Evolutionary conservation across 2,888 invertebrate genomes (phyloP).

Genomic region (Ctena decussata): DNA sequence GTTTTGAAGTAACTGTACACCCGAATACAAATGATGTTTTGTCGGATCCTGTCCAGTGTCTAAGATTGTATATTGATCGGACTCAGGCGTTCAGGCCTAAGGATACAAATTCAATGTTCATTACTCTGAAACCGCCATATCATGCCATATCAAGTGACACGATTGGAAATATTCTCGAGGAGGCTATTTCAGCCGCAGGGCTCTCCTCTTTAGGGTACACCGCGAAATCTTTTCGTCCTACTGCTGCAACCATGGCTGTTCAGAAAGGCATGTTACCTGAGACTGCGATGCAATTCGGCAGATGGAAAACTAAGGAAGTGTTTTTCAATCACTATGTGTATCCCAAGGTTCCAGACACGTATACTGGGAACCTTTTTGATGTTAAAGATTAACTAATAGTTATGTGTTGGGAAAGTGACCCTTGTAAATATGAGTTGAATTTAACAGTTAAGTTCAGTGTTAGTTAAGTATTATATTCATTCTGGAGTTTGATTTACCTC

Average conservation of each 20-base stretch:
- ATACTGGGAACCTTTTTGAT: constrained; percentile 12
- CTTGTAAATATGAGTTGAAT: neutral
- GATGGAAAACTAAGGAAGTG: constrained; percentile 24
- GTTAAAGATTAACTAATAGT: neutral
- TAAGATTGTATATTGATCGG: constrained; percentile 4
- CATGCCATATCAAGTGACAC: constrained; percentile 11
- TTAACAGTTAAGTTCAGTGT: neutral
- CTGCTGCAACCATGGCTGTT: constrained; percentile 1
- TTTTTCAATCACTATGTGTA: constrained; percentile 27
- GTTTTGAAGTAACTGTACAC: constrained; percentile 21
- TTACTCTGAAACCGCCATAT: constrained; percentile 22
- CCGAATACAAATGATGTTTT: neutral
- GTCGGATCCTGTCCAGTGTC: constrained; percentile 6
- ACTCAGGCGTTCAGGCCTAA: constrained; percentile 3
- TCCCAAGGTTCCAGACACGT: neutral
- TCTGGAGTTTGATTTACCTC: neutral
- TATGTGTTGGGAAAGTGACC: neutral
- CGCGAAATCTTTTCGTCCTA: constrained; percentile 25
- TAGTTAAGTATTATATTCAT: neutral
- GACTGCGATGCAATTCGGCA: constrained; percentile 16
- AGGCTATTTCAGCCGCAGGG: constrained; percentile 4
- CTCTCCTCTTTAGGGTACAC: neutral
- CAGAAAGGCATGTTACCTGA: neutral
- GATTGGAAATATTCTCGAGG: constrained; percentile 16
- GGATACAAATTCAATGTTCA: neutral